Base-by-base conservation (phyloP, 1,140 invertebrate genomes). In the Schlechtendalia chinensis region DNA sequence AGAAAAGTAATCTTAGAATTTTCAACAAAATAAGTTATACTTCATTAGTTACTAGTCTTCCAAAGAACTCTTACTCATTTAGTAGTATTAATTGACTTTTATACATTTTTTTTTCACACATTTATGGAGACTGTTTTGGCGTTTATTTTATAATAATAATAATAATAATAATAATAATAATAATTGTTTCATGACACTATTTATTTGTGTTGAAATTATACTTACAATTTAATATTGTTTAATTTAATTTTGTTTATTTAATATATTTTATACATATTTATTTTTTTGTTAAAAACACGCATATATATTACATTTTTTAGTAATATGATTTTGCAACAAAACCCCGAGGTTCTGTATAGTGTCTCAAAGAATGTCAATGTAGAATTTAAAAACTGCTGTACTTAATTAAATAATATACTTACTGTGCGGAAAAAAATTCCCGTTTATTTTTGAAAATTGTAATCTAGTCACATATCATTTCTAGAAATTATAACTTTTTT, bases 11-110 rank as follows among this genome's bases (percentile, higher is more conserved):
- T 53, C 19, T 2, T 72, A 72, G 8, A 72, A 54, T 54, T 39
- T 39, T n/a, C 24, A n/a, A 50, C 16, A n/a, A 54, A 50, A 29
- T 53, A 17, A 27, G 29, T 29, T 53, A 45, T 53, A 53, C 8
- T 53, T 14, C 16, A 79, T 63, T 61, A 29, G 56, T 77, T 77
- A 58, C 72, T 77, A 79, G 74, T 79, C 74, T 79, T 79, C 74
- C 74, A 79, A 79, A 79, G 74, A 79, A 61, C 22, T 11, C 50
- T 29, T 72, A 72, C 74, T 61, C 39, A n/a, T 79, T 59, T 50
- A 53, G 29, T 72, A 53, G 53, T 79, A 79, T 79, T 59, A 61
- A 47, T 47, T 63, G 32, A 79, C 22, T 79, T 79, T 77, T 61
- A 59, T 75, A 74, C 19, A 61, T 77, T 77, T 47, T 77, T 77